Conservation (phyloP, 1,140 invertebrate species). For the Solenopsis invicta region DNA sequence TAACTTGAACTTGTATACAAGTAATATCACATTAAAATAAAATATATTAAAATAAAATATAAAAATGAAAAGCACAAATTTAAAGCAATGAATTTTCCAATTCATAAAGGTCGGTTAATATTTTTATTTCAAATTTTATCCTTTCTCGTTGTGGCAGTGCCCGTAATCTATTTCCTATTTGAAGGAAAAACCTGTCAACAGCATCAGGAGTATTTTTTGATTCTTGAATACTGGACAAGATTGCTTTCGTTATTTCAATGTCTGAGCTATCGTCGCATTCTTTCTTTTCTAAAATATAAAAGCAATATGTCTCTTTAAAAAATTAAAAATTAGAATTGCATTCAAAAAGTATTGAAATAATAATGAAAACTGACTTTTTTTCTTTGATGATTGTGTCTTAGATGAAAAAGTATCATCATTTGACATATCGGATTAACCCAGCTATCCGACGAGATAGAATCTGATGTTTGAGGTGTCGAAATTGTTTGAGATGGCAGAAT, state of each 20-base stretch:
- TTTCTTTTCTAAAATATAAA: background rate
- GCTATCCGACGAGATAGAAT: slow-evolving; percentile 9
- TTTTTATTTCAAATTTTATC: background rate
- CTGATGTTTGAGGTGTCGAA: background rate
- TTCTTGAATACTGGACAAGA: no score
- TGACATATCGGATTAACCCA: background rate
- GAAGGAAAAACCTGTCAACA: background rate
- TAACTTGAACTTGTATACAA: no score
- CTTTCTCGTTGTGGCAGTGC: background rate
- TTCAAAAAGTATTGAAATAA: background rate
- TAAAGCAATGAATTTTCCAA: background rate
- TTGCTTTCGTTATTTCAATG: no score
- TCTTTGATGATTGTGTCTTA: slow-evolving; percentile 8
- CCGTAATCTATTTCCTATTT: slow-evolving; percentile 18
- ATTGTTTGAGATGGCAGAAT: no score
- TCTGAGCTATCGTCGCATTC: slow-evolving; percentile 5
- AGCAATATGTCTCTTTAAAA: background rate
- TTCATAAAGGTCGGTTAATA: background rate
- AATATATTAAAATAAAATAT: no score
- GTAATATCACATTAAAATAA: no score
- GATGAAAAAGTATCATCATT: background rate
- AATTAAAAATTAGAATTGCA: background rate
- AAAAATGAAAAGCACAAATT: no score
- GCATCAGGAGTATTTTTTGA: no score
- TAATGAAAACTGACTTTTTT: slow-evolving; percentile 22